Evolutionary conservation across 23 tunicate genomes (phyloP).

Genomic region (Styela plicata): DNA sequence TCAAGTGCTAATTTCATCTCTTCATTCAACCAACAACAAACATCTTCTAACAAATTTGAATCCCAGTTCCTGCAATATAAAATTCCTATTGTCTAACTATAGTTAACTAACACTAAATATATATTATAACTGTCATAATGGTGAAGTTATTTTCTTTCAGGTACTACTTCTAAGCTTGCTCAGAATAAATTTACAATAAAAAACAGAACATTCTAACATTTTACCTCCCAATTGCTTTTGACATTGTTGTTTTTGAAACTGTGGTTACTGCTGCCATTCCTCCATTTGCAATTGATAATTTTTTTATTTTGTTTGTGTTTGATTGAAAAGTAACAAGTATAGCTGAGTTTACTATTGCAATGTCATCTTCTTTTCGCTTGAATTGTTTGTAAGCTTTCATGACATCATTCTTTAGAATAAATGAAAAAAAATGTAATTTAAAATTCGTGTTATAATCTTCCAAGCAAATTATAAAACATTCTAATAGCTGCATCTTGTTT

Average conservation of each 20-base stretch:
- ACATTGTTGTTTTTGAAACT: slow-evolving; percentile 56
- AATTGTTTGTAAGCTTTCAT: slow-evolving; percentile 81
- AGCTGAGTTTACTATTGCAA: slow-evolving; percentile 96
- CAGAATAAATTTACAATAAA: too few species aligned
- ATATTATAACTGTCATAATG: too few species aligned
- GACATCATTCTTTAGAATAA: slow-evolving; percentile 60
- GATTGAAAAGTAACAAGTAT: slow-evolving; percentile 73
- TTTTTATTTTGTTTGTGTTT: slow-evolving; percentile 40
- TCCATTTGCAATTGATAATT: slow-evolving; percentile 74
- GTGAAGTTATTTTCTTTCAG: too few species aligned
- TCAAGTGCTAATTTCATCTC: slow-evolving; percentile 58
- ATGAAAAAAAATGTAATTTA: too few species aligned
- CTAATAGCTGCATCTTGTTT: too few species aligned
- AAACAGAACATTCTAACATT: neutral
- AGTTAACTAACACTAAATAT: too few species aligned
- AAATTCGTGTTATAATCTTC: too few species aligned
- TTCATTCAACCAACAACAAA: slow-evolving; percentile 44
- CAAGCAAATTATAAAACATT: too few species aligned
- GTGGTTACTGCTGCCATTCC: slow-evolving; percentile 86
- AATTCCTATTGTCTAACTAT: too few species aligned
- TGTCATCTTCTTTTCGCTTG: slow-evolving; percentile 87
- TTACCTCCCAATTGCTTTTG: slow-evolving; percentile 62
- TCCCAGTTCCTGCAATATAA: slow-evolving; percentile 43
- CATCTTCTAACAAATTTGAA: slow-evolving; percentile 44
- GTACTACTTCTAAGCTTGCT: too few species aligned